phyloP scores from a whole-genome alignment of 2,888 invertebrate genomes.

The Leptura quadrifasciata region DNA sequence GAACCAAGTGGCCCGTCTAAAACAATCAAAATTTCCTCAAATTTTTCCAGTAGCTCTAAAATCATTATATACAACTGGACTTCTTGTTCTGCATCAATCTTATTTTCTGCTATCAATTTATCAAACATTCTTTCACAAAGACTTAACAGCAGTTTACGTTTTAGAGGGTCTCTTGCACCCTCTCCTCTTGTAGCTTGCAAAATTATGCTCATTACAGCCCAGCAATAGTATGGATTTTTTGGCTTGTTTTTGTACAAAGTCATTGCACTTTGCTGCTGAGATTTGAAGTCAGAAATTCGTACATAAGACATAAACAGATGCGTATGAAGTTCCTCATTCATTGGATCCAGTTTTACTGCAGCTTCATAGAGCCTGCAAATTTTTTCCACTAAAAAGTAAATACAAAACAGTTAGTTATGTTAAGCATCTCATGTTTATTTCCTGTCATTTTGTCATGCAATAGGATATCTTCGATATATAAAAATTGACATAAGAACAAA shows the following conservation, averaged over 20 bases:
- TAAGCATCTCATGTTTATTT: too few species aligned
- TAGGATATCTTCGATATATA: too few species aligned
- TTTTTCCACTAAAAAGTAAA: constrained; percentile 82
- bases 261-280: constrained; percentile 93
- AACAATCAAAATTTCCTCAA: constrained; percentile 86
- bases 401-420: background rate
- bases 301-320: constrained; percentile 98
- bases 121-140: constrained; percentile 96
- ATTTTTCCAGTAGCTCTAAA: constrained; percentile 86
- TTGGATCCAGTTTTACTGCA: constrained; percentile 89
- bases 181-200: constrained; percentile 83
- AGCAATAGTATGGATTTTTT: constrained; percentile 97
- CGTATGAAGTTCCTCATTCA: constrained; percentile 93
- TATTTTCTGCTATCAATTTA: constrained; percentile 90
- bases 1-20: constrained; percentile 86
- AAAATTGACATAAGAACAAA: too few species aligned
- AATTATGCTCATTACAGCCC: constrained; percentile 98
- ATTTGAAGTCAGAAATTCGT: constrained; percentile 89
- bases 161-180: constrained; percentile 75
- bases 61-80: constrained; percentile 93
- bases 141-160: constrained; percentile 84
- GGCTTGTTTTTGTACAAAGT: constrained; percentile 92
- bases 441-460: too few species aligned
- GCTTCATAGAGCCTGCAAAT: constrained; percentile 93
- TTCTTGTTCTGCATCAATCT: constrained; percentile 95